Evolutionary conservation across 2,888 invertebrate species (phyloP).

Genomic region (Ecdyonurus torrentis): DNA sequence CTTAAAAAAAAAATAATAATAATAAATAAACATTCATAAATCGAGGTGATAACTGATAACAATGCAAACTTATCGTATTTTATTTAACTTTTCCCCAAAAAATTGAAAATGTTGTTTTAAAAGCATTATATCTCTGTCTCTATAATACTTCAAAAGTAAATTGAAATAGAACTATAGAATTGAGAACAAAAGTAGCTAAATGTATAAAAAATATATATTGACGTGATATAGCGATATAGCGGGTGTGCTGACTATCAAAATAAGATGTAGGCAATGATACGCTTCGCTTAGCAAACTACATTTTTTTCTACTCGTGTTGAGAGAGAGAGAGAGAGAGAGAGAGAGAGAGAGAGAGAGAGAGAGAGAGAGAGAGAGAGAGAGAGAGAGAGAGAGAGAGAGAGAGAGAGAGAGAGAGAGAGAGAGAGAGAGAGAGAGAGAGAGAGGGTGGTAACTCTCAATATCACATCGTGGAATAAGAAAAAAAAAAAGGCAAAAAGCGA

Average conservation of each 20-base stretch:
- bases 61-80: too few relatives aligned
- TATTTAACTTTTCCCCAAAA: too few relatives aligned
- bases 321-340: background rate
- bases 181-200: background rate
- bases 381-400: background rate
- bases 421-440: too few relatives aligned
- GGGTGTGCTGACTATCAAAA: background rate
- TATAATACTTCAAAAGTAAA: too few relatives aligned
- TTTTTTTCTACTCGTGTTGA: background rate
- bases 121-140: too few relatives aligned
- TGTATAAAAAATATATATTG: background rate
- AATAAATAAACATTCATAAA: too few relatives aligned
- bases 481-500: background rate
- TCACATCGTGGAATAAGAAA: background rate
- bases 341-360: background rate
- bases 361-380: background rate
- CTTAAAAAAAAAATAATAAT: too few relatives aligned
- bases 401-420: background rate
- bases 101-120: too few relatives aligned
- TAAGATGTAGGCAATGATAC: background rate
- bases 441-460: too few relatives aligned
- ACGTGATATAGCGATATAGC: background rate
- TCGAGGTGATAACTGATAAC: too few relatives aligned
- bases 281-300: background rate
- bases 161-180: background rate